Evolutionary conservation across 2,888 invertebrate genomes (phyloP), one percentile per base, ranked within the genome.

Genomic region (Conomelus anceps): DNA sequence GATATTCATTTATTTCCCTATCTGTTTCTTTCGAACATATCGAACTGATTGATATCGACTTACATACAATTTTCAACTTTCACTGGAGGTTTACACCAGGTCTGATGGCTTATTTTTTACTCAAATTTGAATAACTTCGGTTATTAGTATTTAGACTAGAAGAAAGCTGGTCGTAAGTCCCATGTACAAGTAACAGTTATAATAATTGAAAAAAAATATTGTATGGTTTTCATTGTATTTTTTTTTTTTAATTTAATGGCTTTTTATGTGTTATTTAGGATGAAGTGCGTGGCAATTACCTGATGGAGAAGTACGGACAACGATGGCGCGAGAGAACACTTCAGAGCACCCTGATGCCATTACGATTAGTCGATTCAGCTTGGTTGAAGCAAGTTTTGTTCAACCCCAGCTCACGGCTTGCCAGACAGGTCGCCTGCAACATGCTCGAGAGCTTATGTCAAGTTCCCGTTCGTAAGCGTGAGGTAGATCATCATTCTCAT

Each of bases 351-450:
- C 88, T 90, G 91, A 94, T 95, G 0, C 94, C 95, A 0, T 93
- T 96, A 88, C 94, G 95, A 23, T 93, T 97, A 22, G 95, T 95
- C 86, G 95, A 96, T 91, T 95, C 96, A 84, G 96, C 96, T 0
- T 99, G 99, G 99, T 94, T 99, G 90, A 96, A 97, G 91, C 96
- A 97, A n/a, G 97, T 98, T 9, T 95, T 99, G 92, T 99, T 99
- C 93, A 98, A 98, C 94, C 96, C 97, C 0, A 97, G 98, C 92
- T 98, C 98, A 0, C 95, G 98, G 88, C 95, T 98, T 91, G 98
- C 98, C 0, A 95, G 99, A 23, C 97, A 98, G 93, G 96, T 98
- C 41, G 97, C 98, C 13, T 98, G 98, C 92, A 97, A 96, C 92
- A 96, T 98, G 94, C 95, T 98, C 22, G 97, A 97, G 93, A 96